Base-by-base conservation (phyloP, 2,888 invertebrate species). In the Gymnoscelis rufifasciata region DNA sequence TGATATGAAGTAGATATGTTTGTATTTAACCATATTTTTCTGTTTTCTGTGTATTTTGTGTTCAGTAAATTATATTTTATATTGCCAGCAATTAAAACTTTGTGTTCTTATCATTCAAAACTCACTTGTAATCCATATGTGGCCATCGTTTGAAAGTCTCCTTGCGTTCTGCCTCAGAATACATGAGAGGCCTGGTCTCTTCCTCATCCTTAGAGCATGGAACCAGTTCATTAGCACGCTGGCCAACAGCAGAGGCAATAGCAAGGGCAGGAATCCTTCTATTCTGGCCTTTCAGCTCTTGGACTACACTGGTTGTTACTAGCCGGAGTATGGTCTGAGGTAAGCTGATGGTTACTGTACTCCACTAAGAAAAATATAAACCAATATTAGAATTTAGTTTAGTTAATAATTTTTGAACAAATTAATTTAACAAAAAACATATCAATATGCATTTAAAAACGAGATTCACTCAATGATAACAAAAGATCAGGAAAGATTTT, bases 81-180 rank as follows among this genome's bases (percentile, higher is more conserved):
- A n/a, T n/a, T n/a, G n/a, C n/a, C n/a, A n/a, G n/a, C n/a, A n/a
- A n/a, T n/a, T n/a, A n/a, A n/a, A n/a, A n/a, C n/a, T 19, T 19
- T 3, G 19, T 19, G 19, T 3, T n/a, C 19, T 30, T 19, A 7
- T 7, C 7, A 14, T 23, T 23, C 19, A 7, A 14, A 3, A 83
- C 89, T 87, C 72, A 96, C 95, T 97, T 97, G 84, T 97, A 97
- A 78, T 97, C 96, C 95, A 96, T 97, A 71, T 97, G 97, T 1
- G 97, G 97, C 98, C 97, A 98, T 69, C 95, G 92, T 57, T 93
- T 93, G 81, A 98, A 98, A 0, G 98, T 97, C 71, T 96, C 94
- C 60, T 95, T 91, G 33, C 98, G 90, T 52, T 96, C 95, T 0
- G 95, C 95, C 82, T 98, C 98, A 56, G 96, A 96, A 75, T 95